phyloP scores from a whole-genome alignment of 1,140 invertebrate genomes.

The Drosophila willistoni region DNA sequence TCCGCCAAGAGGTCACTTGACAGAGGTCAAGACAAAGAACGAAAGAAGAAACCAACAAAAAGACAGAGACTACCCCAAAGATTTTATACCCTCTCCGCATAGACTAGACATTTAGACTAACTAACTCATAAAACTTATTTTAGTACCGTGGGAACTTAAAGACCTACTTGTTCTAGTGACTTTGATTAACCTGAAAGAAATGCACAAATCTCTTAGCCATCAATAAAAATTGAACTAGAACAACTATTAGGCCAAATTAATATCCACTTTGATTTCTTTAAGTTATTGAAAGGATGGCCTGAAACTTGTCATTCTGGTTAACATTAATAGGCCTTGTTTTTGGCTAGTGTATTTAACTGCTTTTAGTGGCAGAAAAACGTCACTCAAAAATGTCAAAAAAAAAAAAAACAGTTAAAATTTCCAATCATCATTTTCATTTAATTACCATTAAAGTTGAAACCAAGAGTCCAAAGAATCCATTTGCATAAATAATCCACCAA shows the following conservation, averaged over 20 bases:
- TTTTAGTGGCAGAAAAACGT: slow-evolving; percentile 27
- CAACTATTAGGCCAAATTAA: no score
- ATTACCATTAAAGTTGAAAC: slow-evolving; percentile 64
- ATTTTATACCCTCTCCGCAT: not conserved
- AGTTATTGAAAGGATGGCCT: no score
- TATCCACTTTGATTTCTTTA: no score
- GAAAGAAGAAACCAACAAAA: not conserved
- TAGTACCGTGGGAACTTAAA: not conserved
- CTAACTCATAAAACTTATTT: no score
- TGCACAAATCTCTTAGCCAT: not conserved
- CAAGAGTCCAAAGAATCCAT: slow-evolving; percentile 23
- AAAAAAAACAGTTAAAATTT: slow-evolving; percentile 61
- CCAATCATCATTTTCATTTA: slow-evolving; percentile 51
- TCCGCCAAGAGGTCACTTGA: slow-evolving; percentile 10
- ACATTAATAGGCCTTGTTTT: not conserved
- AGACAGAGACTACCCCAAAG: not conserved
- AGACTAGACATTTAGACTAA: not conserved
- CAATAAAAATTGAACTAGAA: no score
- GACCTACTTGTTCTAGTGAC: no score
- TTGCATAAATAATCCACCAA: slow-evolving; percentile 8
- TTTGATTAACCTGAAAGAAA: no score
- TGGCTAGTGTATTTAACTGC: not conserved
- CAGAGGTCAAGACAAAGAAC: slow-evolving; percentile 37
- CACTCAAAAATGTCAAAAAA: slow-evolving; percentile 42
- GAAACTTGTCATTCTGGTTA: not conserved